Evolutionary conservation across 2,888 invertebrate genomes (phyloP), one percentile per base, ranked within the genome.

Genomic region (Xylophagus ater): DNA sequence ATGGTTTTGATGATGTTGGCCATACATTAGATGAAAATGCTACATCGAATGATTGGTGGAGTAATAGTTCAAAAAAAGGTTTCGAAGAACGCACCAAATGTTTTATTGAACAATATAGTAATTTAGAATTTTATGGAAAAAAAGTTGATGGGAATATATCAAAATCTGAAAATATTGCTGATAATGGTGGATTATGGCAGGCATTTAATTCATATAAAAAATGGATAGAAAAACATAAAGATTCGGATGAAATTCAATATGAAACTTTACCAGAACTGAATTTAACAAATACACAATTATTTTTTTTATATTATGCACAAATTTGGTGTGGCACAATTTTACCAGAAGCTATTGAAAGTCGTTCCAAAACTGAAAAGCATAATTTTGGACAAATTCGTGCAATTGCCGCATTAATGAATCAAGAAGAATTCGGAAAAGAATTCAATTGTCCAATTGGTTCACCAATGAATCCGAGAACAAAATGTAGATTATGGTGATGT

Each of bases 301-400:
- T 88, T 65, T 88, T 87, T 62, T 69, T 88, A 32, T 87, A 87
- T 57, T 88, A 86, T 59, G 87, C 87, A 5, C 86, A 79, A 55
- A 88, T 88, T 47, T 88, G 87, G 87, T 88, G 87, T 55, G 87
- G 87, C 10, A 80, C 84, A 2, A 86, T 85, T 84, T 70, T 85
- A 47, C 84, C 83, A 9, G 85, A 88, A 62, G 86, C 21, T 21
- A 9, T 21, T 7, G 46, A 45, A 31, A 45, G 44, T 17, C 38
- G 47, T 21, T 23, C 47, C n/a, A 28, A 44, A 15, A 49, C 47
- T 5, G 49, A 51, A 5, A 39, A 26, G 3, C 50, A 51, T 24
- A 42, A 44, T 12, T 47, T 49, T 4, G 49, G 48, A 2, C 49
- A 48, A 30, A 49, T 47, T 37, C 41, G 51, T 29, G 48, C 48